Percentiles rank a stretch among this genome's conserved stretches.
phyloP scores from a whole-genome alignment of 2,797 vertebrate genomes.

The Gila robusta region DNA sequence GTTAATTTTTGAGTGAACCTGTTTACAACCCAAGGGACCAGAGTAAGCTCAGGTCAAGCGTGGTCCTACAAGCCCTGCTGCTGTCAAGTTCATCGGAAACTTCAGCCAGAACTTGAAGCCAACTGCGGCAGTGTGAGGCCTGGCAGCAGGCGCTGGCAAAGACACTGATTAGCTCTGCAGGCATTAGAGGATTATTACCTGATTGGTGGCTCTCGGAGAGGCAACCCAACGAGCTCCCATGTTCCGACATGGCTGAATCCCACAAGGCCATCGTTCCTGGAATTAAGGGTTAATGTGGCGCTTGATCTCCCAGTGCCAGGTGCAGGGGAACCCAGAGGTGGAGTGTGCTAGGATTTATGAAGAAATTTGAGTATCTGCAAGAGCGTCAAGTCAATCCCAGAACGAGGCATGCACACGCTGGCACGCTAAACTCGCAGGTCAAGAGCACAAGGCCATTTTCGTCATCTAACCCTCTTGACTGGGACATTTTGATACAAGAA shows the following conservation, averaged over 20 bases:
- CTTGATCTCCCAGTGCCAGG: constrained; percentile 63
- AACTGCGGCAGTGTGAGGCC: not conserved
- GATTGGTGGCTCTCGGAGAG: constrained; percentile 57
- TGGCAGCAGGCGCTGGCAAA: constrained; percentile 30
- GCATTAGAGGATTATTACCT: constrained; percentile 60
- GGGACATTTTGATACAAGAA: constrained; percentile 17
- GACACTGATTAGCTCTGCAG: constrained; percentile 55
- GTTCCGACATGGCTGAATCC: constrained; percentile 34
- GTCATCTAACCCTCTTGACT: constrained; percentile 5
- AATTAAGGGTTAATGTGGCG: constrained; percentile 52
- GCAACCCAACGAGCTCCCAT: constrained; percentile 38
- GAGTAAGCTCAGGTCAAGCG: constrained; percentile 19
- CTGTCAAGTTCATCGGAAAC: constrained; percentile 28
- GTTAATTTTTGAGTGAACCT: not conserved
- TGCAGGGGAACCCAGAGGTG: constrained; percentile 52
- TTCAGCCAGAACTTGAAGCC: constrained; percentile 20
- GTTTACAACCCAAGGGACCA: constrained; percentile 44
- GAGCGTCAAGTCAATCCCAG: constrained; percentile 49
- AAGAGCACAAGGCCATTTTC: constrained; percentile 13
- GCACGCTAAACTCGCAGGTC: constrained; percentile 33
- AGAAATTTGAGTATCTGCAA: constrained; percentile 59
- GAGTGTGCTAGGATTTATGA: constrained; percentile 62
- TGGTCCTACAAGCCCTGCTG: not conserved
- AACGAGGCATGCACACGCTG: constrained; percentile 32
- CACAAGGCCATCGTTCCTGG: constrained; percentile 34